Evolutionary conservation across 2,888 invertebrate species (phyloP).

Genomic region (Crossocerus cetratus): DNA sequence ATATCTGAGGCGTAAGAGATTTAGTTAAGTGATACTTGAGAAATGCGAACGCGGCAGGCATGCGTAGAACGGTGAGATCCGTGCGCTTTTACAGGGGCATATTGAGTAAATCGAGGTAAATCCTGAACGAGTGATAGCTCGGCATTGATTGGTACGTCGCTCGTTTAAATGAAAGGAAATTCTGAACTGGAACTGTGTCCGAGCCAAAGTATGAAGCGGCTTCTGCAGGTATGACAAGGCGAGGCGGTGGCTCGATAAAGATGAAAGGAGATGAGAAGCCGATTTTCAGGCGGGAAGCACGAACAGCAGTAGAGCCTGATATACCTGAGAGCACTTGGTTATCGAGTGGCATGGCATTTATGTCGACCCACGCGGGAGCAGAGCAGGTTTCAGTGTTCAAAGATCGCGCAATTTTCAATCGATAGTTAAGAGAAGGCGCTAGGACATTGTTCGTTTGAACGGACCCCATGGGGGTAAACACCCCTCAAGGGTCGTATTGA

Average conservation of each 20-base stretch:
- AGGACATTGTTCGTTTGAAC: conserved; percentile 9
- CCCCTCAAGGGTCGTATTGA: conserved; percentile 69
- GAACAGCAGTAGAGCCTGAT: background rate
- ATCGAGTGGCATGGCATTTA: no score
- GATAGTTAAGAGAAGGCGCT: background rate
- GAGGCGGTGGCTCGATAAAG: background rate
- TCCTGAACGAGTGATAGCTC: background rate
- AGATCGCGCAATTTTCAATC: background rate
- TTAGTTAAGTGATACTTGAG: no score
- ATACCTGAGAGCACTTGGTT: background rate
- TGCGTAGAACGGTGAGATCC: no score
- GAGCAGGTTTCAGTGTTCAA: no score
- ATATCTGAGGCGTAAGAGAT: no score
- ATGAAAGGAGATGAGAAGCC: background rate
- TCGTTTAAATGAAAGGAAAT: background rate
- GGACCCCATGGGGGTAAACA: conserved; percentile 34
- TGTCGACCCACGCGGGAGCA: no score
- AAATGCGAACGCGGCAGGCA: no score
- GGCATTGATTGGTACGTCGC: background rate
- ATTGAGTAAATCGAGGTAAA: no score
- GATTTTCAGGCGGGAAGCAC: background rate
- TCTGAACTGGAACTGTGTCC: background rate
- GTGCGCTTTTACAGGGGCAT: no score
- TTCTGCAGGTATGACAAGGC: background rate
- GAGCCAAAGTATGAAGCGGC: background rate